Conservation (phyloP, 2,888 invertebrate genomes). For the Aquatica leii region DNA sequence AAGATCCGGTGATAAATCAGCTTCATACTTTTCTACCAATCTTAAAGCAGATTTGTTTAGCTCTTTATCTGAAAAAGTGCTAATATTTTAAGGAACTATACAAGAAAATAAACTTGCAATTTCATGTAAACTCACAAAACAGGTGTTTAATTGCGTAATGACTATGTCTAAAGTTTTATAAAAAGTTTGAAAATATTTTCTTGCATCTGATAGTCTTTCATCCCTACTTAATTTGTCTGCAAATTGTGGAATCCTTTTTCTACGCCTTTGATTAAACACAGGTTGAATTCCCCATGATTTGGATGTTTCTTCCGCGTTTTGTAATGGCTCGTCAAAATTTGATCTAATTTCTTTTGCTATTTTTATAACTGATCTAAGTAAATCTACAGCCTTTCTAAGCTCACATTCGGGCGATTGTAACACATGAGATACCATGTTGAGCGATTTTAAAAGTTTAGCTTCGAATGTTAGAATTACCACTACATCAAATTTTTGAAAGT, state of each 20-base stretch:
- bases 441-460: background rate
- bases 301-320: background rate
- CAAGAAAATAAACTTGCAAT: constrained; percentile 3
- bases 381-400: background rate
- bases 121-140: background rate
- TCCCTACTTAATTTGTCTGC: constrained; percentile 4
- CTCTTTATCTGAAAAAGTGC: background rate
- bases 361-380: background rate
- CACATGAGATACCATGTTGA: background rate
- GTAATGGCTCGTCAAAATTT: background rate
- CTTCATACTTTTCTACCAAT: background rate
- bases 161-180: background rate
- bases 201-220: constrained; percentile 6
- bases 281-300: background rate
- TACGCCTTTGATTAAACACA: background rate
- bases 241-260: background rate
- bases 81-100: background rate
- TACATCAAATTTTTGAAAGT: background rate
- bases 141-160: background rate
- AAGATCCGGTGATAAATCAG: background rate
- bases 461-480: background rate
- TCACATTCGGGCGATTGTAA: background rate
- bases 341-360: no score
- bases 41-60: background rate
- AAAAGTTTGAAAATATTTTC: constrained; percentile 14